These are phyloP conservation scores for Microctonus aethiopoides DNA, from an alignment of 2,888 invertebrate genomes.

Conservation along the genomic window DNA sequence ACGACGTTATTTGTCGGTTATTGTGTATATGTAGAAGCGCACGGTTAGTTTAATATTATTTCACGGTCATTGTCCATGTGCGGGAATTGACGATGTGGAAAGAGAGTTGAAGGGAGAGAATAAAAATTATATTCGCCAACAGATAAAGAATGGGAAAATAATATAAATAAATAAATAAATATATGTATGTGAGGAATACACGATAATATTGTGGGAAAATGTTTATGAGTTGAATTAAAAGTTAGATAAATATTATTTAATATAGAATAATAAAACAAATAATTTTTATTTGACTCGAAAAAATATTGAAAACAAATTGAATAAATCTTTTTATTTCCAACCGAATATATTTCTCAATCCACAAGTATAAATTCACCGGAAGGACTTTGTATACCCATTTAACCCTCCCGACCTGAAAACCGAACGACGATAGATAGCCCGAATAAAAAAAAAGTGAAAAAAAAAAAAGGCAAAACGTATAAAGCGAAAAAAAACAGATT, in stretches of 20 bases:
- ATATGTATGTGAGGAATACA: no score
- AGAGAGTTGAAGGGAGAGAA: slow-evolving; percentile 12
- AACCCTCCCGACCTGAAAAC: slow-evolving; percentile 56
- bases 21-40: slow-evolving; percentile 48
- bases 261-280: no score
- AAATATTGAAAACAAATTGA: no score
- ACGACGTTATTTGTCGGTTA: slow-evolving; percentile 65
- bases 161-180: slow-evolving; percentile 4
- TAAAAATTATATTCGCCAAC: slow-evolving; percentile 12
- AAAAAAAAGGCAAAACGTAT: background rate
- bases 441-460: slow-evolving; percentile 27
- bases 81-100: slow-evolving; percentile 50
- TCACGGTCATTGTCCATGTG: slow-evolving; percentile 64
- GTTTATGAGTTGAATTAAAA: no score
- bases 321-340: no score
- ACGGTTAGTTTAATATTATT: slow-evolving; percentile 65
- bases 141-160: slow-evolving; percentile 39
- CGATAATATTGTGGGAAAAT: no score
- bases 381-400: no score
- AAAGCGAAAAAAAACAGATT: slow-evolving; percentile 46
- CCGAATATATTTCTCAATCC: no score
- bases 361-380: no score
- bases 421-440: slow-evolving; percentile 50
- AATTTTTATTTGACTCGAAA: no score
- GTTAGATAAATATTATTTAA: no score